Evolutionary conservation across 2,797 vertebrate species (phyloP), one percentile per base, ranked within the genome.

Genomic region (Brachyrhaphis roseni): DNA sequence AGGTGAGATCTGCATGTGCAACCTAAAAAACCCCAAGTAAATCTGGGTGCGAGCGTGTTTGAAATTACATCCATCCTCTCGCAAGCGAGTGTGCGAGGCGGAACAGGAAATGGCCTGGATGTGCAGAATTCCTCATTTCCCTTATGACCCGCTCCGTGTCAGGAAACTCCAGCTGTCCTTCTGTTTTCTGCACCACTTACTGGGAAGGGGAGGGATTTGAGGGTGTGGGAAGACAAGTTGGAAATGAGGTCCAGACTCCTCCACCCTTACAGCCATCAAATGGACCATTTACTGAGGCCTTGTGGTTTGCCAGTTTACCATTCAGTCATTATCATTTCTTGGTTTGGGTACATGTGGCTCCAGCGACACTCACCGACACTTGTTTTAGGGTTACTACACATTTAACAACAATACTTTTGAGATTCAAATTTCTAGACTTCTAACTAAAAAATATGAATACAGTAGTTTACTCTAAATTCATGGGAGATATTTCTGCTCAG

Each of bases 71-170:
- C 82, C 72, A 20, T 43, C 59, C 51, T 59, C 76, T 77, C 10
- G 1, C 62, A 34, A 53, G 72, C 4, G n/a, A 34, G 79, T 81
- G 84, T 87, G 72, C 82, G 78, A 88, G 90, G 83, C 51, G 2
- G 46, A 71, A 87, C 90, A 93, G 93, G 93, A 95, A 94, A 92
- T 92, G 82, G 80, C 84, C 88, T 88, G 87, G 92, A 94, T 92
- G 92, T 86, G 76, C 89, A 79, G 89, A 88, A 95, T 94, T 94
- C 91, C 89, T 85, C 45, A 87, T 92, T 87, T 90, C 92, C 93
- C 93, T 51, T 74, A 68, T 55, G 82, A 86, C 87, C 72, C 16
- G 53, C 84, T 89, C 62, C 46, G 79, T 87, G 78, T 86, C 89
- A 87, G 90, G 84, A 92, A 88, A 78, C 89, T 78, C 84, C 86